These are phyloP conservation scores for Andrena flavipes DNA, from an alignment of 2,888 invertebrate species.

Conservation along the genomic window DNA sequence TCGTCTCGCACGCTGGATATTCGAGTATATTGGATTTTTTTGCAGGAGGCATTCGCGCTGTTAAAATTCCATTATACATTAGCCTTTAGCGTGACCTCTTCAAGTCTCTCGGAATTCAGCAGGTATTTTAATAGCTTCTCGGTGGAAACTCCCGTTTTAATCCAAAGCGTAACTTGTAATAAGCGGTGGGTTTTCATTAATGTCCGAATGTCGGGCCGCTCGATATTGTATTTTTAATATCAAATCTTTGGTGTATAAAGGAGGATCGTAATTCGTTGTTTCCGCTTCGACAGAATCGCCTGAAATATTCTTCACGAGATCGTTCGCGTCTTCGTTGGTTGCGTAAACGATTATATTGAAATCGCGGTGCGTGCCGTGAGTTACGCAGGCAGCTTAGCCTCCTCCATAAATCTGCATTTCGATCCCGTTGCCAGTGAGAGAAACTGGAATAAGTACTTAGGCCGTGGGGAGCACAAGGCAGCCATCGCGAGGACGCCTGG, in stretches of 20 bases:
- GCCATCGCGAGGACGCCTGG: constrained; percentile 59
- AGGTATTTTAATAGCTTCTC: background rate
- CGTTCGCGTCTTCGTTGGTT: background rate
- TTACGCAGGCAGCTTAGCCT: constrained; percentile 1
- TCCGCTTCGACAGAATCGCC: too few species aligned
- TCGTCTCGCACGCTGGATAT: too few species aligned
- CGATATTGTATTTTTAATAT: too few species aligned
- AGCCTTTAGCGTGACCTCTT: background rate
- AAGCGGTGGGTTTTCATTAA: background rate
- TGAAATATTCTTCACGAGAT: background rate
- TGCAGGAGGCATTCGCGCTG: background rate
- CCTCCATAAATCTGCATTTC: constrained; percentile 57
- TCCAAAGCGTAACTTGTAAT: background rate
- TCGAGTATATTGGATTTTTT: too few species aligned
- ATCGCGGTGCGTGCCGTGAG: background rate
- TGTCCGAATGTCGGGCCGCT: background rate
- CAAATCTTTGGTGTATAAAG: too few species aligned
- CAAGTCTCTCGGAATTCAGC: background rate
- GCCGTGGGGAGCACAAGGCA: constrained; percentile 8
- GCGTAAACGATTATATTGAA: background rate
- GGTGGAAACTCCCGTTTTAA: background rate
- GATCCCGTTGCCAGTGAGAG: constrained; percentile 32
- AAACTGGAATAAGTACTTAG: constrained; percentile 19
- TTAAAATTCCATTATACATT: background rate
- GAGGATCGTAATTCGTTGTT: too few species aligned